Percentiles rank a stretch among this genome's conserved stretches.
Conservation (phyloP, 1,140 invertebrate genomes). For the Hylyphantes graminicola region DNA sequence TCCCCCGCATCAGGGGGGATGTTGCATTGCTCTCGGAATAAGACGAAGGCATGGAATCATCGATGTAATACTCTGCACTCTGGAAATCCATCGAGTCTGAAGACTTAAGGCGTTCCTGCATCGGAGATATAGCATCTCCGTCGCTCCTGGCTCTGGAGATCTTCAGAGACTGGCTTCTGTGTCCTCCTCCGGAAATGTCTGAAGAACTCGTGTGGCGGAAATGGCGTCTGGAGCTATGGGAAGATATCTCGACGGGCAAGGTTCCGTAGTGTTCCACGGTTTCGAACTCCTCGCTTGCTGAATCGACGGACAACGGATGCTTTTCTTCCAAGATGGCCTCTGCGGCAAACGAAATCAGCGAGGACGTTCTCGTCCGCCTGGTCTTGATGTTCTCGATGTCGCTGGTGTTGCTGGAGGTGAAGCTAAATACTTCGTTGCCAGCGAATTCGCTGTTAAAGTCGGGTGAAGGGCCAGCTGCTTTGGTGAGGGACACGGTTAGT, state of each 20-base stretch:
- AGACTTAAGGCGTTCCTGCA: slow-evolving; percentile 43
- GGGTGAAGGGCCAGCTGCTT: slow-evolving; percentile 22
- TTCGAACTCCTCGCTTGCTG: slow-evolving; percentile 85
- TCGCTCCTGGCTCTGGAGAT: slow-evolving; percentile 46
- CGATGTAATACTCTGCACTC: slow-evolving; percentile 86
- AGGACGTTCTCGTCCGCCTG: slow-evolving; percentile 26
- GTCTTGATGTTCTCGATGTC: neutral
- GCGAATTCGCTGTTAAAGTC: slow-evolving; percentile 52
- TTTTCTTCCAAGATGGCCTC: slow-evolving; percentile 17
- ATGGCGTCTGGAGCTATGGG: neutral
- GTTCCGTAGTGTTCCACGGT: slow-evolving; percentile 72
- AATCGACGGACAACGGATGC: slow-evolving; percentile 69
- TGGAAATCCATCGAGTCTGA: slow-evolving; percentile 73
- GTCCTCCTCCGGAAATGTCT: slow-evolving; percentile 18
- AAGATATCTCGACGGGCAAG: slow-evolving; percentile 12
- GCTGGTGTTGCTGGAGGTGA: slow-evolving; percentile 42
- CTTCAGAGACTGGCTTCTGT: slow-evolving; percentile 1
- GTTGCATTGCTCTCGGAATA: slow-evolving; percentile 66
- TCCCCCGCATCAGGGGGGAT: slow-evolving; percentile 47
- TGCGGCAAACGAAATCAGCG: neutral
- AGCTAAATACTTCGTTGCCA: slow-evolving; percentile 53
- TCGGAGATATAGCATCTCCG: slow-evolving; percentile 46
- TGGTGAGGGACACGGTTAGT: slow-evolving; percentile 4
- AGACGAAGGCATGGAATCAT: slow-evolving; percentile 76
- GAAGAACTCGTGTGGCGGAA: slow-evolving; percentile 33